Evolutionary conservation across 64 coral and sea anemone species (phyloP).

Genomic region (Astreopora myriophthalma): DNA sequence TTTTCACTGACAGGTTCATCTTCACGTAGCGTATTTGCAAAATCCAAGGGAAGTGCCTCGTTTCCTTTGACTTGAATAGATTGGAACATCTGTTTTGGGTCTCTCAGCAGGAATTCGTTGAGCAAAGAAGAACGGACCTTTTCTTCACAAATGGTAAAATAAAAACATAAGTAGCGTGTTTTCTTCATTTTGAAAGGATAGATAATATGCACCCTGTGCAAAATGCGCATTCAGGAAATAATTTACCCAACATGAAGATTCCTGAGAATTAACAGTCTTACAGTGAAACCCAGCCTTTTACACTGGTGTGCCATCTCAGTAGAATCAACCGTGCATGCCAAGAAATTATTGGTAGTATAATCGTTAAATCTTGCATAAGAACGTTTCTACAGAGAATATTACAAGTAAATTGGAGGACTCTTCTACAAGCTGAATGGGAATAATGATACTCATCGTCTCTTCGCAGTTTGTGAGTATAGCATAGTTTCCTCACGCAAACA

Average conservation of each 20-base stretch:
- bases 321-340: not conserved
- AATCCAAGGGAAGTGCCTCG: too few species aligned
- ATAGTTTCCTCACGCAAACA: too few species aligned
- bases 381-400: too few species aligned
- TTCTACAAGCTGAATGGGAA: too few species aligned
- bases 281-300: not conserved
- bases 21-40: too few species aligned
- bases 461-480: too few species aligned
- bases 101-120: not conserved
- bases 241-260: not conserved
- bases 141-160: not conserved
- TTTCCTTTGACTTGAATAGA: not conserved
- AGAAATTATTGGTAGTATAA: not conserved
- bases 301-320: not conserved
- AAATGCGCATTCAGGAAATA: not conserved
- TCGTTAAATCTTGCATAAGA: too few species aligned
- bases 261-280: not conserved
- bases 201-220: not conserved
- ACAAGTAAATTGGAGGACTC: too few species aligned
- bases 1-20: too few species aligned
- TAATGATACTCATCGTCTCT: too few species aligned
- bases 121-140: not conserved
- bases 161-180: not conserved
- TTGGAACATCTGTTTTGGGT: not conserved
- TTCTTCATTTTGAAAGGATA: not conserved